Evolutionary conservation across 2,113 vertebrate species (phyloP).

Genomic region (Malurus cyaneus): DNA sequence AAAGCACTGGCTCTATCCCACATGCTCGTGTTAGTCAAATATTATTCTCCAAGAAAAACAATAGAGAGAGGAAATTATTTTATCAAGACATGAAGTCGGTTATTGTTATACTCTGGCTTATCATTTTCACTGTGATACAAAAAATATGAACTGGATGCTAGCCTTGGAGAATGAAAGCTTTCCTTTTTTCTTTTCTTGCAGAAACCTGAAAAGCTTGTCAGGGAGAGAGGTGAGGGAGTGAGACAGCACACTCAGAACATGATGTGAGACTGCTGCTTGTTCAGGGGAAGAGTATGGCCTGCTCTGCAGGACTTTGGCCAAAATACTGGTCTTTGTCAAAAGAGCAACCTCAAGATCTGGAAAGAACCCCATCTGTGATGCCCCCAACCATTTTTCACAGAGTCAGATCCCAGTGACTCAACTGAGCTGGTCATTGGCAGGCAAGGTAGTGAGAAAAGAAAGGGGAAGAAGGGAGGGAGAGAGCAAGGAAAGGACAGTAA

Average conservation of each 20-base stretch:
- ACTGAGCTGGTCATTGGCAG: neutral
- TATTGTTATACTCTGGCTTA: constrained; percentile 55
- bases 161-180: constrained; percentile 10
- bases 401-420: fast-evolving
- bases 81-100: constrained; percentile 33
- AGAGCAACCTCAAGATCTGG: neutral
- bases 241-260: fast-evolving
- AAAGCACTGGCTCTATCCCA: constrained; percentile 29
- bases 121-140: neutral
- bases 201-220: constrained; percentile 36
- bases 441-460: neutral
- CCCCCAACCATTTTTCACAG: neutral
- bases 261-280: neutral
- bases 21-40: neutral
- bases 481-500: neutral
- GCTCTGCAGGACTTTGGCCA: neutral
- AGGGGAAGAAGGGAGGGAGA: neutral
- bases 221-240: neutral
- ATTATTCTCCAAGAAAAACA: constrained; percentile 50
- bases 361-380: neutral
- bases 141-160: neutral
- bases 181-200: neutral
- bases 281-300: neutral
- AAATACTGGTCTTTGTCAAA: neutral
- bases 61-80: constrained; percentile 56